phyloP scores from a whole-genome alignment of 2,888 invertebrate species.

The Polyommatus icarus region DNA sequence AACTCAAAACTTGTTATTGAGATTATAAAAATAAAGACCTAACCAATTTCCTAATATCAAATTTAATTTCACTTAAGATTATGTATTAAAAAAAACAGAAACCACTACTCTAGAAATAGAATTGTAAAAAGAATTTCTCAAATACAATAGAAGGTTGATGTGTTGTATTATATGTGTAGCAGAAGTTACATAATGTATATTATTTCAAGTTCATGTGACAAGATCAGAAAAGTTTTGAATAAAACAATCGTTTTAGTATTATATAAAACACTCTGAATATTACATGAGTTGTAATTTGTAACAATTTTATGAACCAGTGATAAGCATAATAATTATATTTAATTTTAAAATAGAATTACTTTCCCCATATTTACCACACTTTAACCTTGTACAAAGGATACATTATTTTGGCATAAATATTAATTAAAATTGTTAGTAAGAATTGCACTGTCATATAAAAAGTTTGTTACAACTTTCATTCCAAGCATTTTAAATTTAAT shows the following conservation, averaged over 20 bases:
- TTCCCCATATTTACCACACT: not conserved
- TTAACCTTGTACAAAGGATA: not conserved
- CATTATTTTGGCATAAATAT: not conserved
- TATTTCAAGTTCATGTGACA: constrained; percentile 22
- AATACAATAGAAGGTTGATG: too few relatives aligned
- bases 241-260: not conserved
- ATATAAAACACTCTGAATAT: not conserved
- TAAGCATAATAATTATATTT: not conserved
- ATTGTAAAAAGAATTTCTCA: not conserved
- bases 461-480: not conserved
- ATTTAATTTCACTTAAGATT: not conserved
- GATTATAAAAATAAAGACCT: not conserved
- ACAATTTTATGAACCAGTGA: not conserved
- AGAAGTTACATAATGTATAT: not conserved
- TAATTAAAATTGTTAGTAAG: not conserved
- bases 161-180: not conserved
- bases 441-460: too few relatives aligned
- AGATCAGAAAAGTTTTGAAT: not conserved
- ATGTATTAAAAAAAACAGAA: not conserved
- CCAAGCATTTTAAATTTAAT: not conserved
- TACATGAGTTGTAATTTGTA: not conserved
- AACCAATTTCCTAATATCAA: not conserved
- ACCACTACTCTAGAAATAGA: not conserved
- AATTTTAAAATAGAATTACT: not conserved
- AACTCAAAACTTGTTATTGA: not conserved